Base-by-base conservation (phyloP, 2,888 invertebrate genomes). In the Mycalesis mineus region DNA sequence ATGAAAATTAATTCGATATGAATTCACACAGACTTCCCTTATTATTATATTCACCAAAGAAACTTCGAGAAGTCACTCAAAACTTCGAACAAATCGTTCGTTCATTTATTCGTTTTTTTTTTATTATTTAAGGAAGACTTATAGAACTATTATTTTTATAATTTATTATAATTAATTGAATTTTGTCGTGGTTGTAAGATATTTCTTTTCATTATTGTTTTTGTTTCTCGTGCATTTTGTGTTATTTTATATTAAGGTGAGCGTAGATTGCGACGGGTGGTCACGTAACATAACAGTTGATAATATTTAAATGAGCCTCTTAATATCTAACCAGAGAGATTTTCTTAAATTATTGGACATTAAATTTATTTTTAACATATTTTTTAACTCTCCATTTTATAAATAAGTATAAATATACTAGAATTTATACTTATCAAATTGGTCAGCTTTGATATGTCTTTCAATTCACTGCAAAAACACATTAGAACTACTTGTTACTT, bases 11-110 rank as follows among this genome's bases (percentile, higher is more conserved):
- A 22, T 8, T 11, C 1, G 40, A 14, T 14, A 37, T 42, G 8
- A 37, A 28, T 56, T 44, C 50, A 45, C 37, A 11, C 37, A 37
- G 42, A 17, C 42, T 36, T 42, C 40, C 47, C 11, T 15, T 42
- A 22, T 48, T 41, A 31, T 15, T 14, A 14, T 56, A 56, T 42
- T 49, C 56, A 52, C 60, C 60, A 60, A 60, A 60, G 60, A 60
- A 48, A 45, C 45, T 51, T 22, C 22, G 39, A 49, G 37, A 40
- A 40, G 51, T 51, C 40, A 40, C 40, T 31, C 14, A 22, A 51
- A 31, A 51, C 41, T 55, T 49, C 39, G 60, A 60, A 60, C 56
- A 56, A 56, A 52, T 7, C 11, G 44, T 44, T 57, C 33, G 42
- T 48, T 56, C 41, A 13, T 52, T 29, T 54, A 13, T 58, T 15